Conservation (phyloP, 2,888 invertebrate species). For the Ferrisia virgata region DNA sequence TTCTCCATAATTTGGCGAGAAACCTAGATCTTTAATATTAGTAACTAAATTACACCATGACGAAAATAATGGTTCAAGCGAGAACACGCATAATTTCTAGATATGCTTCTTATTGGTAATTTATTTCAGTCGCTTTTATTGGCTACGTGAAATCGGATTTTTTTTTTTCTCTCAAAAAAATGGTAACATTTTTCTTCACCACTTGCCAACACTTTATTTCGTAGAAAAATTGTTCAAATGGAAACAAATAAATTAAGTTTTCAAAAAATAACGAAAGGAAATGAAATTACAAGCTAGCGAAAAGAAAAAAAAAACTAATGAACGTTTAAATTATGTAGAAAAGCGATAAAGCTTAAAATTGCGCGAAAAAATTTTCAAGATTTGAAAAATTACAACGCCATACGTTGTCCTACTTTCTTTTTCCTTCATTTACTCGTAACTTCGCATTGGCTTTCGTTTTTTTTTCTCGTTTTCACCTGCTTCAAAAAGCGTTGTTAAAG, state of each 20-base stretch:
- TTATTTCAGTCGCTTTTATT: background rate
- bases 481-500: background rate
- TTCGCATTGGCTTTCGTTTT: background rate
- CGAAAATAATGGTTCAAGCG: too few species aligned
- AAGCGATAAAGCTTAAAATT: background rate
- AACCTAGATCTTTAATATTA: too few species aligned
- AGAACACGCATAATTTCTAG: background rate
- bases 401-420: background rate
- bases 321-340: background rate
- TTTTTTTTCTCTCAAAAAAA: too few species aligned
- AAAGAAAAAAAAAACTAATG: background rate
- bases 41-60: too few species aligned
- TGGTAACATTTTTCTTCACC: background rate
- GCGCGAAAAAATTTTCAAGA: background rate
- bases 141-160: background rate
- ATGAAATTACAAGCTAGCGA: slow-evolving; percentile 1
- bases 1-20: too few species aligned
- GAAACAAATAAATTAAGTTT: slow-evolving; percentile 8
- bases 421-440: background rate
- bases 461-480: slow-evolving; percentile 22
- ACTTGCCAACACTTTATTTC: background rate
- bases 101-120: background rate
- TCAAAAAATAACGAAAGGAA: slow-evolving; percentile 13
- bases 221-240: background rate
- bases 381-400: slow-evolving; percentile 7